Conservation (phyloP, 2,797 vertebrate genomes). For the Rousettus madagascariensis region DNA sequence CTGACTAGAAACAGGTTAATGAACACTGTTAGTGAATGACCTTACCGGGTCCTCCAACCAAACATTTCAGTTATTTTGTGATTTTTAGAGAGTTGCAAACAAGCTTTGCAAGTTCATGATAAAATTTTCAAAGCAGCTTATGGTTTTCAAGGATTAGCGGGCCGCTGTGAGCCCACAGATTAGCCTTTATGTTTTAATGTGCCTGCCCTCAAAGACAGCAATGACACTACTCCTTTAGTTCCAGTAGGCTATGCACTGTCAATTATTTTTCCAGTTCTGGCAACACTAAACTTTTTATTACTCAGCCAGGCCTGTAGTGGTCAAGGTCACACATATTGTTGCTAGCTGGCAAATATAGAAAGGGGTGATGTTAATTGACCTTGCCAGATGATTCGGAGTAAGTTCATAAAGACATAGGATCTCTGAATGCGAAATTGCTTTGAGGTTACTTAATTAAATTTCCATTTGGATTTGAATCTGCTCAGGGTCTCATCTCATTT, state of each 20-base stretch:
- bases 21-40: constrained; percentile 34
- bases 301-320: neutral
- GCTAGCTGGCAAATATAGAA: neutral
- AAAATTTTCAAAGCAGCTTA: constrained; percentile 78
- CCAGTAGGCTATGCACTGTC: neutral
- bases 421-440: neutral
- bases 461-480: neutral
- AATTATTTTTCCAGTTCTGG: constrained; percentile 33
- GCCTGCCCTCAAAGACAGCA: constrained; percentile 48
- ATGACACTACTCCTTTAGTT: constrained; percentile 44
- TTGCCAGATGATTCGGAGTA: constrained; percentile 38
- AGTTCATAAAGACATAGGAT: constrained; percentile 21
- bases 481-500: neutral
- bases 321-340: constrained; percentile 62
- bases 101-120: constrained; percentile 73
- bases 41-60: constrained; percentile 39
- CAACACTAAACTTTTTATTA: neutral
- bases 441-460: neutral
- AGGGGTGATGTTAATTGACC: constrained; percentile 26
- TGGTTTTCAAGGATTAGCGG: constrained; percentile 67
- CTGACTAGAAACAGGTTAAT: constrained; percentile 41
- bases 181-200: constrained; percentile 66
- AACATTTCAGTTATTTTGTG: constrained; percentile 55
- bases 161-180: constrained; percentile 58
- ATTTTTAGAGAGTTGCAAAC: constrained; percentile 65